Conservation (phyloP, 2,888 invertebrate genomes). For the Melikaiella ostensackeni region DNA sequence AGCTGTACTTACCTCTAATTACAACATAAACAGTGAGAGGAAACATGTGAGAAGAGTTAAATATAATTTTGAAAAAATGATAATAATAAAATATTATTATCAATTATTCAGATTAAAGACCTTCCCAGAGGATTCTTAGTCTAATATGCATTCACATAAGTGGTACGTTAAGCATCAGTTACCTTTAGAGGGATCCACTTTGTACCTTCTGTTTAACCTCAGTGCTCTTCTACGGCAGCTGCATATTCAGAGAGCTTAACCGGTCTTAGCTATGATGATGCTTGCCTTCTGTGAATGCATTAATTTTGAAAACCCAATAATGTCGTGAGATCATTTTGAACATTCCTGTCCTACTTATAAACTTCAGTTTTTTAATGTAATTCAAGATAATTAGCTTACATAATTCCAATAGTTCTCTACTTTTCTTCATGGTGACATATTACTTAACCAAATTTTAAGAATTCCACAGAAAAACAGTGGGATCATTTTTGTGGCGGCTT, state of each 20-base stretch:
- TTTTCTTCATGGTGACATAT: too few species aligned
- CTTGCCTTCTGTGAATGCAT: neutral
- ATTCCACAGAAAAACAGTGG: too few species aligned
- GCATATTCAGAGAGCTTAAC: neutral
- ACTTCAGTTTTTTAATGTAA: too few species aligned
- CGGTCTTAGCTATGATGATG: neutral
- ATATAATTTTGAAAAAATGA: too few species aligned
- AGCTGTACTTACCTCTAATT: neutral
- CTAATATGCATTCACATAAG: conserved; percentile 17
- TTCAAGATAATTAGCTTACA: too few species aligned
- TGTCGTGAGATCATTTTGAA: too few species aligned
- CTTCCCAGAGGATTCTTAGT: neutral
- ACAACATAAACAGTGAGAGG: neutral
- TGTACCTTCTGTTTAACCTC: conserved; percentile 17
- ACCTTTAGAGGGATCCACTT: conserved; percentile 4
- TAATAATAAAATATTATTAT: too few species aligned
- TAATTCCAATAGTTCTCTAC: too few species aligned
- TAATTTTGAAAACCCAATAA: neutral
- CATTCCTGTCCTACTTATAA: too few species aligned
- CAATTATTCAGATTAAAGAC: neutral
- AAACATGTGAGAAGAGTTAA: neutral
- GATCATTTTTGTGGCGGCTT: too few species aligned
- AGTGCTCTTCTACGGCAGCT: neutral
- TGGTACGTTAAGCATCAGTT: conserved; percentile 1
- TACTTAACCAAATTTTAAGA: too few species aligned